Evolutionary conservation across 2,888 invertebrate species (phyloP), one percentile per base, ranked within the genome.

Genomic region (Teleogryllus oceanicus): DNA sequence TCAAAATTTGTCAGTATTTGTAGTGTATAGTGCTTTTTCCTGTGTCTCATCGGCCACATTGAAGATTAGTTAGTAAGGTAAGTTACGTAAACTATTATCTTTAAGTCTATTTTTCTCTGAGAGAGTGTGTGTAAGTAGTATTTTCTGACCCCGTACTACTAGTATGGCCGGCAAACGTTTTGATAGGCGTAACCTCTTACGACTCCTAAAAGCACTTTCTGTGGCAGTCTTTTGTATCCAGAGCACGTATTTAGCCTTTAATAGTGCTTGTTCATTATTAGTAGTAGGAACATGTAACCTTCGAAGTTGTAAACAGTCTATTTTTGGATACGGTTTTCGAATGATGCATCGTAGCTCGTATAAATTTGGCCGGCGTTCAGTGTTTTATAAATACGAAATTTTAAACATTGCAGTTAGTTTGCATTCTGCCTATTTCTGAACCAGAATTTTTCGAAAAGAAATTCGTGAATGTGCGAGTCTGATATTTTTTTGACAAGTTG

Each of bases 11-110:
- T 18, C 62, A 62, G 62, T 62, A 62, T 18, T 62, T 62, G 62
- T 62, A 62, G 62, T 62, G 62, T 62, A 18, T 62, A 62, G 62
- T 62, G 62, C n/a, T 18, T 37, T 62, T 62, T 62, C 62, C 62
- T n/a, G 62, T 62, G 62, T 62, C n/a, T 62, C 62, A n/a, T 62
- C n/a, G 62, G n/a, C 62, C 13, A 62, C n/a, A 62, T 62, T 62
- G 62, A 62, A 62, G 62, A 62, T 62, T 62, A 62, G 62, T 62
- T 62, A 62, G 62, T 62, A 13, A 62, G 62, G 62, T 62, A 62
- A 62, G 62, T 62, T 62, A 13, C 13, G 13, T 62, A n/a, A 13
- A 18, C 62, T 62, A 37, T 37, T 37, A 18, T 62, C 62, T 62
- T 18, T 62, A 18, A 18, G 62, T 13, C n/a, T 13, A 62, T 62